Evolutionary conservation across 2,888 invertebrate genomes (phyloP).

Genomic region (Agelastica alni): DNA sequence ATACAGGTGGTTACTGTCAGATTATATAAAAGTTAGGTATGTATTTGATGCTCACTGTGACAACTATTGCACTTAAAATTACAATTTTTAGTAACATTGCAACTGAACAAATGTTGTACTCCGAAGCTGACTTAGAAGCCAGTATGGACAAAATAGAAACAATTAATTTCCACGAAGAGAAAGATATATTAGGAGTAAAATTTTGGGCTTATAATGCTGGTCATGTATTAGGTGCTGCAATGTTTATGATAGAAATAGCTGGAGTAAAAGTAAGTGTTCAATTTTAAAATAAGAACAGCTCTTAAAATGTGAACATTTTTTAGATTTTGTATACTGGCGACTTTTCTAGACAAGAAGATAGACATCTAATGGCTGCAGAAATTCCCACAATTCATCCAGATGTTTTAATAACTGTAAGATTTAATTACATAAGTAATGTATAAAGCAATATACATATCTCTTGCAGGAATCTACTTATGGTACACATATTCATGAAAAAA

Average conservation of each 20-base stretch:
- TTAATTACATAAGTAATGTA: neutral
- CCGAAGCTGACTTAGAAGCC: conserved; percentile 94
- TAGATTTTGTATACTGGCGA: conserved; percentile 94
- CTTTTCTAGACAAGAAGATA: conserved; percentile 97
- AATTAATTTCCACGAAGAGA: conserved; percentile 96
- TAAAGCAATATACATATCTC: neutral
- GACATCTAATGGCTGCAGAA: conserved; percentile 99
- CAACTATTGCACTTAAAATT: too few species aligned
- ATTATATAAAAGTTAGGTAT: conserved; percentile 91
- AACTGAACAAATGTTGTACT: conserved; percentile 95
- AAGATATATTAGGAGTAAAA: conserved; percentile 92
- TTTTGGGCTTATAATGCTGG: conserved; percentile 99
- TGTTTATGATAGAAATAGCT: conserved; percentile 99
- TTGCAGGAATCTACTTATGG: conserved; percentile 95
- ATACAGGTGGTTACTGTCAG: conserved; percentile 96
- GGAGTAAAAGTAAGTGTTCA: conserved; percentile 74
- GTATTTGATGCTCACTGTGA: too few species aligned
- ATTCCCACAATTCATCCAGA: conserved; percentile 96
- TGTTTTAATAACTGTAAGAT: conserved; percentile 79
- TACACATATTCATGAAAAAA: conserved; percentile 97
- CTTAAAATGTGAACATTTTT: too few species aligned
- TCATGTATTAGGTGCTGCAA: conserved; percentile 97
- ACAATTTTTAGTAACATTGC: conserved; percentile 90
- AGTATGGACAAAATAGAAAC: conserved; percentile 99
- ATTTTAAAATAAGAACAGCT: too few species aligned